phyloP scores from a whole-genome alignment of 2,888 invertebrate genomes.

The Drosophila silvestris region DNA sequence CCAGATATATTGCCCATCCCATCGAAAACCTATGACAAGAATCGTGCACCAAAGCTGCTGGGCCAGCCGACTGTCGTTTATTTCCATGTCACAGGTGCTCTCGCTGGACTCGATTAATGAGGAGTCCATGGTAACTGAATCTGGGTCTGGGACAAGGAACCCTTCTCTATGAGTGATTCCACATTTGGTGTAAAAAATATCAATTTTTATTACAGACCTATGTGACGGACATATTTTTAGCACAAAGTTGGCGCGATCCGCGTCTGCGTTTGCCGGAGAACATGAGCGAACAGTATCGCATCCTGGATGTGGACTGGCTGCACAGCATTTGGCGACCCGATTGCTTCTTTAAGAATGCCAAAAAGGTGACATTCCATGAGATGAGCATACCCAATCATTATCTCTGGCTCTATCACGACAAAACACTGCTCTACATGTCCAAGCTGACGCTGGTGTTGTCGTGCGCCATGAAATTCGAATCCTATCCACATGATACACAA shows the following conservation, averaged over 20 bases:
- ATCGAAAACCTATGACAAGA: conserved; percentile 95
- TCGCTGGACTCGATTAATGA: conserved; percentile 98
- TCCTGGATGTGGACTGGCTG: conserved; percentile 95
- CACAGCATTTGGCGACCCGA: conserved; percentile 97
- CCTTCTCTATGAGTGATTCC: neutral
- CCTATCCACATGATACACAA: conserved; percentile 97
- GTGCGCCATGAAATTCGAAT: conserved; percentile 97
- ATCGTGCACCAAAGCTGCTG: conserved; percentile 93
- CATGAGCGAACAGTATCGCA: conserved; percentile 96
- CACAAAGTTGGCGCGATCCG: conserved; percentile 97
- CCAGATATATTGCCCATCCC: conserved; percentile 93
- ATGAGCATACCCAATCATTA: conserved; percentile 98
- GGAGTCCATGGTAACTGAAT: conserved; percentile 90
- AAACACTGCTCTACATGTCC: conserved; percentile 96
- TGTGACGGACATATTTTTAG: conserved; percentile 96
- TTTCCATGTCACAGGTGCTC: conserved; percentile 95
- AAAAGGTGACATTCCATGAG: conserved; percentile 96
- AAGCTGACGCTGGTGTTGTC: conserved; percentile 96
- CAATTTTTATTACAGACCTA: conserved; percentile 89
- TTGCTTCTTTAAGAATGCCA: conserved; percentile 97
- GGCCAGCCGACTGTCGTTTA: conserved; percentile 95
- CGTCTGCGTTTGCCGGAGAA: conserved; percentile 95
- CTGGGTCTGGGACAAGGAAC: neutral
- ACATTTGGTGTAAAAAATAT: neutral
- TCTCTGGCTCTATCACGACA: conserved; percentile 95